Conservation (phyloP, 1,140 invertebrate genomes). For the Coptotermes formosanus region DNA sequence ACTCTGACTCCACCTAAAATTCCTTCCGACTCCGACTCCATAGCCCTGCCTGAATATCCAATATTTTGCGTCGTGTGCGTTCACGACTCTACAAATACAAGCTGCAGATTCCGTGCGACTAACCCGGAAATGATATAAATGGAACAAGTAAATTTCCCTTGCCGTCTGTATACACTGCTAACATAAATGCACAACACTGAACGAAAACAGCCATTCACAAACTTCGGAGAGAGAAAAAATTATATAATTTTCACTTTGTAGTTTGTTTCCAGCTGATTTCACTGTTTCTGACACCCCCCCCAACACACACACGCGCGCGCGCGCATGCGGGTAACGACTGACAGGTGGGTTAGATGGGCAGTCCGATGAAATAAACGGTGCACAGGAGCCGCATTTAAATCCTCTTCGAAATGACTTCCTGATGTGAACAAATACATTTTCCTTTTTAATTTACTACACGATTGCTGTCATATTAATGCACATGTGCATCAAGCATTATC, state of each 20-base stretch:
- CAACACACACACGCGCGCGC: too few species aligned
- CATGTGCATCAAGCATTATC: too few species aligned
- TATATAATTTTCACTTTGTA: background rate
- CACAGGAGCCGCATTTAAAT: background rate
- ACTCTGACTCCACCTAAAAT: too few species aligned
- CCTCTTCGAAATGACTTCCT: background rate
- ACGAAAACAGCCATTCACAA: conserved; percentile 5
- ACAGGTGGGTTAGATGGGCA: background rate
- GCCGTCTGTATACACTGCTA: background rate
- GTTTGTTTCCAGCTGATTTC: background rate
- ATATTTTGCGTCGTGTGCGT: too few species aligned
- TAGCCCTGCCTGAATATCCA: too few species aligned
- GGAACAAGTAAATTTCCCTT: background rate
- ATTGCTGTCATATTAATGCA: too few species aligned
- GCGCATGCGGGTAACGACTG: background rate
- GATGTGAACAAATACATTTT: background rate
- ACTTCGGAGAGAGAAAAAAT: background rate
- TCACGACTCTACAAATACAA: background rate
- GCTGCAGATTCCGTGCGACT: background rate
- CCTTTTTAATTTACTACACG: background rate
- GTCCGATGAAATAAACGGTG: background rate
- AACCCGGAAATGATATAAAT: background rate
- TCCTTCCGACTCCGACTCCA: too few species aligned
- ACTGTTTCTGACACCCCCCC: background rate
- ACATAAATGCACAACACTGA: background rate